Conservation (phyloP, 2,888 invertebrate genomes). For the Keiferia lycopersicella region DNA sequence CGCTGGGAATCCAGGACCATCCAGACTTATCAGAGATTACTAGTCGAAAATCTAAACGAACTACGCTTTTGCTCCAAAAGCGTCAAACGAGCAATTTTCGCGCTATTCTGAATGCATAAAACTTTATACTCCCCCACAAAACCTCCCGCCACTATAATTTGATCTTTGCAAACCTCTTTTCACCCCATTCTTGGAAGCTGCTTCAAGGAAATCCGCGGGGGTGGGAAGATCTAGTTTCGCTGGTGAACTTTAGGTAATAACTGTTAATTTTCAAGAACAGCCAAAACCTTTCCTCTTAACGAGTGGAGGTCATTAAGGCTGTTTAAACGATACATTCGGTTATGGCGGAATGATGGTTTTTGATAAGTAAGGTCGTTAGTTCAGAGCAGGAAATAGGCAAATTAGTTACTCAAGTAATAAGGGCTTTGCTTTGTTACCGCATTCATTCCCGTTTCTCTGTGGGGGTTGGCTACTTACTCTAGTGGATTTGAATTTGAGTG, state of each 20-base stretch:
- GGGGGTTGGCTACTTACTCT: no score
- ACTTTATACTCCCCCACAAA: slow-evolving; percentile 65
- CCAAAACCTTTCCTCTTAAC: slow-evolving; percentile 72
- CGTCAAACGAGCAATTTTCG: slow-evolving; percentile 71
- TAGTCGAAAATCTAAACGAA: slow-evolving; percentile 22
- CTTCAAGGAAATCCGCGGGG: slow-evolving; percentile 31
- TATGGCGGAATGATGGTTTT: slow-evolving; percentile 49
- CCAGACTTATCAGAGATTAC: slow-evolving; percentile 10
- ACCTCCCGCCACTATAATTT: slow-evolving; percentile 42
- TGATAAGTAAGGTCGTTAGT: background rate
- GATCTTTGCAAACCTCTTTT: slow-evolving; percentile 35
- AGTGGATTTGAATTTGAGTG: no score
- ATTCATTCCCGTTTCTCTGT: no score
- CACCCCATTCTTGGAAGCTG: slow-evolving; percentile 20
- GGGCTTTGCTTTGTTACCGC: no score
- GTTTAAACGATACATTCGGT: slow-evolving; percentile 57
- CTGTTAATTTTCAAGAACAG: slow-evolving; percentile 74
- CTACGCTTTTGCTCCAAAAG: slow-evolving; percentile 45
- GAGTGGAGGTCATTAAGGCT: slow-evolving; percentile 68
- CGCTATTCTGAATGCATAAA: slow-evolving; percentile 72
- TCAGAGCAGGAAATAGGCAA: no score
- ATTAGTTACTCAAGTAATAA: no score
- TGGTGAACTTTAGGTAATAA: slow-evolving; percentile 52
- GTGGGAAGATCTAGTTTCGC: slow-evolving; percentile 38
- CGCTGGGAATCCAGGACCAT: background rate